phyloP scores from a whole-genome alignment of 2,888 invertebrate genomes.

The Stramonita haemastoma region DNA sequence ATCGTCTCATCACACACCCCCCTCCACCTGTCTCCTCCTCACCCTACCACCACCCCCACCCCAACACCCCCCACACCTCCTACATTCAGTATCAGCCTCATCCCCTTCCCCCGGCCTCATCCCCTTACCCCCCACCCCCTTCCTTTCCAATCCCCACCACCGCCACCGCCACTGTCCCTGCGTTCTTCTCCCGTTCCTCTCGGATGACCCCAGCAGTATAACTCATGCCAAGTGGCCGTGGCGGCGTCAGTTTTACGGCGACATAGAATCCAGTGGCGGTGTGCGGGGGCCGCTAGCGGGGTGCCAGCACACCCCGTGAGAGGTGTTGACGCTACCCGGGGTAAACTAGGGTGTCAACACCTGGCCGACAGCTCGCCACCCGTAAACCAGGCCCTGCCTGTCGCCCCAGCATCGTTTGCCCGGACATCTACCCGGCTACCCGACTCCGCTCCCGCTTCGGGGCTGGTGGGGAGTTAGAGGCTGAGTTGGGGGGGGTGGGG shows the following conservation, averaged over 20 bases:
- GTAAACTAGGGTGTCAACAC: slow-evolving; percentile 11
- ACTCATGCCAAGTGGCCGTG: slow-evolving; percentile 14
- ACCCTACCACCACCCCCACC: not conserved
- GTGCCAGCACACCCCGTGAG: not conserved
- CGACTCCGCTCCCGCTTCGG: not conserved
- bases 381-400: not conserved
- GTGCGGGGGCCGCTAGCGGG: not conserved
- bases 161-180: not conserved
- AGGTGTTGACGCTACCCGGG: slow-evolving; percentile 1
- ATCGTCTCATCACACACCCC: not conserved
- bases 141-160: not conserved
- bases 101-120: not conserved
- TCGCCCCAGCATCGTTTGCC: not conserved
- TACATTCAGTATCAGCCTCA: not conserved
- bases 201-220: not conserved
- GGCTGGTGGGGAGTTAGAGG: too few species aligned
- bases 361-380: slow-evolving; percentile 17
- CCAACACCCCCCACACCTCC: not conserved
- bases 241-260: not conserved
- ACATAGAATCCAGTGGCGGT: not conserved
- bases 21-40: not conserved
- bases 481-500: too few species aligned
- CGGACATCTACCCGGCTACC: not conserved
- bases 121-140: not conserved
- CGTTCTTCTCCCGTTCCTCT: not conserved